phyloP scores from a whole-genome alignment of 2,797 vertebrate species.

The Pantherophis alleghaniensis region DNA sequence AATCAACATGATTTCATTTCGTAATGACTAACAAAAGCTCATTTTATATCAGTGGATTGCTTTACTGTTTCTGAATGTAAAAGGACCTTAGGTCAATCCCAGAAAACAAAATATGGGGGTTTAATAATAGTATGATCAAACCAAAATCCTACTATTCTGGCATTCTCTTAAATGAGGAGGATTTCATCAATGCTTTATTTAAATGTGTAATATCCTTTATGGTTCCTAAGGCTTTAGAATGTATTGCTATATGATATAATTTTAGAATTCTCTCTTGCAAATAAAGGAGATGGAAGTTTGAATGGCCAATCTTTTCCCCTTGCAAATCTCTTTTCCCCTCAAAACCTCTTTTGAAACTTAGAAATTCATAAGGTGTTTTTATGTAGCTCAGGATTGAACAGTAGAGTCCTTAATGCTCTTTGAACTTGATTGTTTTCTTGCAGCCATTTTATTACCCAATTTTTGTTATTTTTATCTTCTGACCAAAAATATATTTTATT shows the following conservation, averaged over 20 bases:
- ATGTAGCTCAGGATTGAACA: background rate
- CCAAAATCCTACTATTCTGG: background rate
- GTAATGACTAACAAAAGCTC: background rate
- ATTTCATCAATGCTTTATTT: background rate
- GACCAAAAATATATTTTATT: background rate
- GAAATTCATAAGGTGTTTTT: background rate
- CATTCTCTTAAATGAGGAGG: background rate
- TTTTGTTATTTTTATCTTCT: background rate
- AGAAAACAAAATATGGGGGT: background rate
- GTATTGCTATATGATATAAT: background rate
- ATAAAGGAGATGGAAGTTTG: background rate
- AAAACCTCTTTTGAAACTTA: background rate
- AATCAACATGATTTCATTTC: background rate
- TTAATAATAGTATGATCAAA: background rate
- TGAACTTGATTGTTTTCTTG: background rate
- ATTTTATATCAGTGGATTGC: background rate
- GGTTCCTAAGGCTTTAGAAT: background rate
- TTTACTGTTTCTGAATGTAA: background rate
- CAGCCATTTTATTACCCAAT: background rate
- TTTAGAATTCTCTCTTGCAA: background rate
- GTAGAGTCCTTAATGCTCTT: background rate
- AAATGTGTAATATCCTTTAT: background rate
- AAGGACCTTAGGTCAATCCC: background rate
- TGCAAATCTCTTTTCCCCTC: background rate
- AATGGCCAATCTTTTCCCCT: background rate